These are phyloP conservation scores for Invenusta paracnida DNA, from an alignment of 2,888 invertebrate species.

Conservation along the genomic window DNA sequence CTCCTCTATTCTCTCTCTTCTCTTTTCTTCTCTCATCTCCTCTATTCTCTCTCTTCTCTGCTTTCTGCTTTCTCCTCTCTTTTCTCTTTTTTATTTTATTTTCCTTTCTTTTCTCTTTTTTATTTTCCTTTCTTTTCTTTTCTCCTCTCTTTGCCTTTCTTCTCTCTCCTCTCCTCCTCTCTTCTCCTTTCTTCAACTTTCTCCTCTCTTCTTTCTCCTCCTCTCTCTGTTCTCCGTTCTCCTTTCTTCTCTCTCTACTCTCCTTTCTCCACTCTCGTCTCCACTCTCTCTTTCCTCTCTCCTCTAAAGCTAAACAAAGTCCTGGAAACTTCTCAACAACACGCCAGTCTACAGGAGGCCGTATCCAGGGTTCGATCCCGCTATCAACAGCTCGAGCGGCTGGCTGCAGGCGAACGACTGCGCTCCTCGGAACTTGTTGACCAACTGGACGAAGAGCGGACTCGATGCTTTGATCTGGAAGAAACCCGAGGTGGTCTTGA, in stretches of 20 bases:
- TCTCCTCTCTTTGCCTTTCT: neutral
- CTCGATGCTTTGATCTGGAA: neutral
- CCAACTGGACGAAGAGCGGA: neutral
- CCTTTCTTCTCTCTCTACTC: constrained; percentile 13
- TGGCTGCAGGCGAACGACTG: neutral
- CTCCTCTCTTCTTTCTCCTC: neutral
- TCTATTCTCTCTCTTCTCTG: neutral
- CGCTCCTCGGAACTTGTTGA: neutral
- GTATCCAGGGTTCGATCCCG: neutral
- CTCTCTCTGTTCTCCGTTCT: neutral
- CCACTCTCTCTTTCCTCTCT: constrained; percentile 1
- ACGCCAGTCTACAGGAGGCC: no score
- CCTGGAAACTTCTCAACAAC: no score
- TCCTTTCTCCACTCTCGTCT: neutral
- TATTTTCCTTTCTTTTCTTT: neutral
- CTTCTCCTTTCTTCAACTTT: neutral
- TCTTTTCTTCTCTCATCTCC: neutral
- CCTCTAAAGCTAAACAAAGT: no score
- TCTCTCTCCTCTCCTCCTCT: neutral
- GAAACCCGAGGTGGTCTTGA: neutral
- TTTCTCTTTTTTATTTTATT: neutral
- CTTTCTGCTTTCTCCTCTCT: neutral
- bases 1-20: neutral
- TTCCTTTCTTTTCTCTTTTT: neutral
- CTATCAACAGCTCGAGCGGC: neutral